phyloP scores from a whole-genome alignment of 2,888 invertebrate genomes.

The Spisula solida region DNA sequence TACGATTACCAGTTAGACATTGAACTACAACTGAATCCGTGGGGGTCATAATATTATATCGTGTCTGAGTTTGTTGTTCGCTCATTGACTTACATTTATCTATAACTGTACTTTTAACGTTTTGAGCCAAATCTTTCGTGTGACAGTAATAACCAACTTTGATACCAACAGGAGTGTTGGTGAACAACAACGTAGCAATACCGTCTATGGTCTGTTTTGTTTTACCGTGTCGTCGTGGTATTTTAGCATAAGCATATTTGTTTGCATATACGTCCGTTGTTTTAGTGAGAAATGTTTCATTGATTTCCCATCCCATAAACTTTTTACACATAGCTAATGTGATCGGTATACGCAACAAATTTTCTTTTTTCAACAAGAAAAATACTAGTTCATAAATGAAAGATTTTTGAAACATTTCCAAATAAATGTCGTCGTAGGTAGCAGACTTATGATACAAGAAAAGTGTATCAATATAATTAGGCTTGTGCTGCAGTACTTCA shows the following conservation, averaged over 20 bases:
- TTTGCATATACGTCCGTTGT: conserved; percentile 6
- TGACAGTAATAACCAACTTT: conserved; percentile 42
- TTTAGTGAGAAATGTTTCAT: conserved; percentile 24
- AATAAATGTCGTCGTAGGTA: conserved; percentile 28
- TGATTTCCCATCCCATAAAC: conserved; percentile 32
- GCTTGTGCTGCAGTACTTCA: conserved; percentile 6
- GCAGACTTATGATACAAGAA: conserved; percentile 34
- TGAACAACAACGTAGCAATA: conserved; percentile 32
- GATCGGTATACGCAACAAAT: background rate
- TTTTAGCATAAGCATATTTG: conserved; percentile 38
- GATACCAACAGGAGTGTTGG: conserved; percentile 17
- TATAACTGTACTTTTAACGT: conserved; percentile 36
- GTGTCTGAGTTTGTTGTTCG: conserved; percentile 14
- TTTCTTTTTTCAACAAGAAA: conserved; percentile 32
- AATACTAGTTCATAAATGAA: conserved; percentile 37
- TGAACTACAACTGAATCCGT: conserved; percentile 40
- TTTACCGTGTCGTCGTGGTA: conserved; percentile 46
- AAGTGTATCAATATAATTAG: conserved; percentile 37
- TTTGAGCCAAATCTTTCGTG: conserved; percentile 37
- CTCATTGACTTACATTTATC: conserved; percentile 39
- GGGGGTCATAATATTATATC: conserved; percentile 35
- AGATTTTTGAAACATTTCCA: conserved; percentile 45
- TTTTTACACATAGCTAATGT: conserved; percentile 5
- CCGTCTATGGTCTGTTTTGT: conserved; percentile 37
- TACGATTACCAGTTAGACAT: background rate